Conservation (phyloP, 2,113 vertebrate genomes). For the Dasyornis broadbenti region DNA sequence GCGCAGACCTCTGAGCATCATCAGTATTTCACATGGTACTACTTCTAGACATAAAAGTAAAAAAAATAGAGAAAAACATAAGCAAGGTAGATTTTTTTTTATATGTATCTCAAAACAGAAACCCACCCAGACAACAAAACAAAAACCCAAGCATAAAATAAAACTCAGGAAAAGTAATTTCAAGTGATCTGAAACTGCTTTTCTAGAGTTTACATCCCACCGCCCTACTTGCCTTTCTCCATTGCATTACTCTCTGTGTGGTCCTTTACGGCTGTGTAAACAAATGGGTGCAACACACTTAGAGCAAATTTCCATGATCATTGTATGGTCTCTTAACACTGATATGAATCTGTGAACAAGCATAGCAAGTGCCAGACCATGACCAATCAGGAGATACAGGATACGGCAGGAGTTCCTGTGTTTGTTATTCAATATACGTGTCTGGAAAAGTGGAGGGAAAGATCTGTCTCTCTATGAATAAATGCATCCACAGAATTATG, state of each 20-base stretch:
- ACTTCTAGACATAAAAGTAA: neutral
- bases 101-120: neutral
- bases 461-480: neutral
- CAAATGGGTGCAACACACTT: neutral
- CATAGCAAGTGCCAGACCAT: neutral
- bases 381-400: neutral
- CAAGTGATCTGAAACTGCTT: neutral
- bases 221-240: neutral
- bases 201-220: neutral
- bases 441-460: neutral
- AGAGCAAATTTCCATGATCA: neutral
- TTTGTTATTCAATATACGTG: neutral
- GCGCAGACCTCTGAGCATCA: neutral
- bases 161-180: neutral
- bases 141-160: neutral
- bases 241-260: neutral
- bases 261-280: neutral
- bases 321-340: neutral
- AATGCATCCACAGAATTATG: neutral
- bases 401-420: neutral
- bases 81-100: neutral
- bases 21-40: neutral
- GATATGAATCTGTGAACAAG: neutral
- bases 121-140: neutral
- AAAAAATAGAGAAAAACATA: neutral